These are phyloP conservation scores for Ophiodon elongatus DNA, from an alignment of 2,113 vertebrate genomes.

Conservation along the genomic window DNA sequence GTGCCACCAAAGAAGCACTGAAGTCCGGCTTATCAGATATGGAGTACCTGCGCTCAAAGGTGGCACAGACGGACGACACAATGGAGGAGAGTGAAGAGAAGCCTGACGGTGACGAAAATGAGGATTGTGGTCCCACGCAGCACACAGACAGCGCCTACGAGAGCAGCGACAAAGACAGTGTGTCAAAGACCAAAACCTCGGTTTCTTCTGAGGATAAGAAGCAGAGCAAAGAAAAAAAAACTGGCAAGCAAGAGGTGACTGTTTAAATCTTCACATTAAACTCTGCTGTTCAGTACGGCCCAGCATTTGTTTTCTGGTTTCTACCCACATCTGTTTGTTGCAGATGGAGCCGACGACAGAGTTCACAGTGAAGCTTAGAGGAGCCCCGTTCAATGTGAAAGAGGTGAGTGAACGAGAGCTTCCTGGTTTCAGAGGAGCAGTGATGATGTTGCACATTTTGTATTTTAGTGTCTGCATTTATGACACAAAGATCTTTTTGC, in stretches of 20 bases:
- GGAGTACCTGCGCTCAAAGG: slow-evolving; percentile 95
- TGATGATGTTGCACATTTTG: neutral
- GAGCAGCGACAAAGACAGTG: slow-evolving; percentile 39
- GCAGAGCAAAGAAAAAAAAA: slow-evolving; percentile 52
- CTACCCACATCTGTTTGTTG: slow-evolving; percentile 24
- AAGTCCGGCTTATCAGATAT: slow-evolving; percentile 90
- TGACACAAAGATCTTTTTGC: neutral
- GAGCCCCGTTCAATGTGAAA: slow-evolving; percentile 89
- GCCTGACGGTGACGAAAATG: slow-evolving; percentile 32
- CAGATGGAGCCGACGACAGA: slow-evolving; percentile 82
- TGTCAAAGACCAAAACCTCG: slow-evolving; percentile 42
- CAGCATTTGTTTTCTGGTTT: neutral
- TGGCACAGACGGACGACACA: slow-evolving; percentile 78
- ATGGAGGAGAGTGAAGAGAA: slow-evolving; percentile 51
- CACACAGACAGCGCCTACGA: slow-evolving; percentile 48
- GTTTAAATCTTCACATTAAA: neutral
- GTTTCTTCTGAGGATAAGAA: slow-evolving; percentile 28
- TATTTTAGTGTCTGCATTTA: neutral
- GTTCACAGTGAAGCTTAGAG: slow-evolving; percentile 91
- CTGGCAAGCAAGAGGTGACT: slow-evolving; percentile 66
- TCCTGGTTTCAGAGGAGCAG: neutral
- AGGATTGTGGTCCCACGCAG: slow-evolving; percentile 24
- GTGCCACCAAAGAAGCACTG: slow-evolving; percentile 74
- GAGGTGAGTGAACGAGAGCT: slow-evolving; percentile 82
- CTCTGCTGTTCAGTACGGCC: neutral